Evolutionary conservation across 2,797 vertebrate species (phyloP).

Genomic region (Spondyliosoma cantharus): DNA sequence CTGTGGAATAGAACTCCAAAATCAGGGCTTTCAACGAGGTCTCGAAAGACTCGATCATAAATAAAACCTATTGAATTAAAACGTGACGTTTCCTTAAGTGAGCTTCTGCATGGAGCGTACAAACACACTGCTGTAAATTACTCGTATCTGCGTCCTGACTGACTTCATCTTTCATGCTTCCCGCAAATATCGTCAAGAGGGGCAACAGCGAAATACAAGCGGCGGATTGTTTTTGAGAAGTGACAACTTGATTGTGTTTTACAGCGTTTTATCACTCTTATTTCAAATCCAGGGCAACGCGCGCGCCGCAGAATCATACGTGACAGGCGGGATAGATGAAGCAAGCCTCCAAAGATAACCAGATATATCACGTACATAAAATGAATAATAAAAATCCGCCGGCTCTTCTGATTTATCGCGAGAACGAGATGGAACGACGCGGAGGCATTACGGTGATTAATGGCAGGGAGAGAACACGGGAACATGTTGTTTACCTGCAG

Average conservation of each 20-base stretch:
- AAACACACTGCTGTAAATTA: background rate
- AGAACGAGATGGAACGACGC: slow-evolving; percentile 31
- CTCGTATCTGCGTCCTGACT: background rate
- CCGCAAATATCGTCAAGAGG: slow-evolving; percentile 1
- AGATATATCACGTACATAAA: slow-evolving; percentile 47
- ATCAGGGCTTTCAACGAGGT: background rate
- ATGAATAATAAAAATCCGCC: slow-evolving; percentile 44
- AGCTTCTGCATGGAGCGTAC: background rate
- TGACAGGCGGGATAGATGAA: slow-evolving; percentile 41
- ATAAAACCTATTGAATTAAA: background rate
- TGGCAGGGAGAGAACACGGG: slow-evolving; percentile 7
- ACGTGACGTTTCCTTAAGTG: background rate
- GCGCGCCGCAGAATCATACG: slow-evolving; percentile 25
- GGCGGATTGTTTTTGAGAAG: slow-evolving; percentile 6
- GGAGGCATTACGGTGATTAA: slow-evolving; percentile 44
- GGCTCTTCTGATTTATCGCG: slow-evolving; percentile 43
- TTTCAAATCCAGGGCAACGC: slow-evolving; percentile 6
- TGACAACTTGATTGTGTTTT: slow-evolving; percentile 8
- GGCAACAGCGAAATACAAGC: slow-evolving; percentile 17
- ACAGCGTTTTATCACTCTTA: slow-evolving; percentile 23
- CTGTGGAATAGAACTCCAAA: background rate
- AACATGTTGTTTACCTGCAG: slow-evolving; percentile 36
- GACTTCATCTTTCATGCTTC: slow-evolving; percentile 11
- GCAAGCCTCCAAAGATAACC: slow-evolving; percentile 17
- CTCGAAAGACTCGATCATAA: background rate